phyloP scores from a whole-genome alignment of 1,140 invertebrate genomes.

The Sitophilus oryzae region DNA sequence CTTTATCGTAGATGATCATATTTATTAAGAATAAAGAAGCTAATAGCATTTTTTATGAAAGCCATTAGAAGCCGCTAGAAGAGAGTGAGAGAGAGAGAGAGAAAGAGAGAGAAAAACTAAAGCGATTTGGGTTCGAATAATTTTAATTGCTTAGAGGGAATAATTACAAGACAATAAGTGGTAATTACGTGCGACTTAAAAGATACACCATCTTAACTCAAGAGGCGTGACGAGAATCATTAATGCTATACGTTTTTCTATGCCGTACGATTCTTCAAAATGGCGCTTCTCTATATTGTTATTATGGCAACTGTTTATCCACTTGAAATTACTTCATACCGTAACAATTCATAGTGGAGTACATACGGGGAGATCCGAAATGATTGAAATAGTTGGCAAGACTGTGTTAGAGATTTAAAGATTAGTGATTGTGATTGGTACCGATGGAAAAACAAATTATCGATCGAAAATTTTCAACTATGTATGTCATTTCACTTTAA shows the following conservation, averaged over 20 bases:
- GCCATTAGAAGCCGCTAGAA: slow-evolving; percentile 2
- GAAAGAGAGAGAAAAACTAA: background rate
- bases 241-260: background rate
- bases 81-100: background rate
- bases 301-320: background rate
- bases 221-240: background rate
- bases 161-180: slow-evolving; percentile 4
- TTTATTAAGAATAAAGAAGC: slow-evolving; percentile 3
- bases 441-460: too few species aligned
- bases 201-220: slow-evolving; percentile 1
- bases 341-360: too few species aligned
- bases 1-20: background rate
- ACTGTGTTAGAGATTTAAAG: too few species aligned
- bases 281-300: slow-evolving; percentile 2
- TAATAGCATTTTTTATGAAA: slow-evolving; percentile 5
- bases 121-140: slow-evolving; percentile 1
- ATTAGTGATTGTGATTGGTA: too few species aligned
- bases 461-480: too few species aligned
- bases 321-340: background rate
- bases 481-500: too few species aligned
- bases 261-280: background rate
- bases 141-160: slow-evolving; percentile 1
- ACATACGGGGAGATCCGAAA: too few species aligned
- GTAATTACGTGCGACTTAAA: slow-evolving; percentile 1
- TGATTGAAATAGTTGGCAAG: too few species aligned